phyloP scores from a whole-genome alignment of 1,140 invertebrate genomes.

The Pemphigus obesinymphae region DNA sequence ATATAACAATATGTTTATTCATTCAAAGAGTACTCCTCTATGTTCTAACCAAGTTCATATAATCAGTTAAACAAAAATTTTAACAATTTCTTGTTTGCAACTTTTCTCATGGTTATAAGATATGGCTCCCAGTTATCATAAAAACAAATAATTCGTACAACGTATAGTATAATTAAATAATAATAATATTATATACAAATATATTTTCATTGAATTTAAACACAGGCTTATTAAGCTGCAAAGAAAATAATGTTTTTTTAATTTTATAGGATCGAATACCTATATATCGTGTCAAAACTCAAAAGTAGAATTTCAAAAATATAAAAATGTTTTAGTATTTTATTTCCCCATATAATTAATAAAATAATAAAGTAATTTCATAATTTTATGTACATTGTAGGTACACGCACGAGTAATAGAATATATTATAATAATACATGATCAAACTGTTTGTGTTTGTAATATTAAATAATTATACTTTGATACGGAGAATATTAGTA shows the following conservation, averaged over 20 bases:
- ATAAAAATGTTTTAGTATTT: background rate
- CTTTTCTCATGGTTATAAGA: no score
- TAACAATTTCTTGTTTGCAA: background rate
- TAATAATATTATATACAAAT: no score
- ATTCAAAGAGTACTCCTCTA: background rate
- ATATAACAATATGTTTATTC: background rate
- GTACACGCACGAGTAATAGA: background rate
- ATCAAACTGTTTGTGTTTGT: background rate
- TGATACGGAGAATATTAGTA: background rate
- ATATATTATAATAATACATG: background rate
- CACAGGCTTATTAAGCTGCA: no score
- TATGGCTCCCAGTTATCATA: no score
- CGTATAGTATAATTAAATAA: no score
- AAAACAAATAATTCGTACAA: no score
- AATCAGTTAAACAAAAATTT: background rate
- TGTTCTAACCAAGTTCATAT: background rate
- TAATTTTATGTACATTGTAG: background rate
- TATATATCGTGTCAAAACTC: background rate
- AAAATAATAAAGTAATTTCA: conserved; percentile 1
- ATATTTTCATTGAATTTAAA: no score
- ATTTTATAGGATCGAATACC: no score
- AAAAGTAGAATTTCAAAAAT: background rate
- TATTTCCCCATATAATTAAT: background rate
- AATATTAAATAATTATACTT: conserved; percentile 4
- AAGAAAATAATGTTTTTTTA: no score